These are phyloP conservation scores for Aplochiton taeniatus DNA, from an alignment of 2,797 vertebrate genomes.

Conservation along the genomic window DNA sequence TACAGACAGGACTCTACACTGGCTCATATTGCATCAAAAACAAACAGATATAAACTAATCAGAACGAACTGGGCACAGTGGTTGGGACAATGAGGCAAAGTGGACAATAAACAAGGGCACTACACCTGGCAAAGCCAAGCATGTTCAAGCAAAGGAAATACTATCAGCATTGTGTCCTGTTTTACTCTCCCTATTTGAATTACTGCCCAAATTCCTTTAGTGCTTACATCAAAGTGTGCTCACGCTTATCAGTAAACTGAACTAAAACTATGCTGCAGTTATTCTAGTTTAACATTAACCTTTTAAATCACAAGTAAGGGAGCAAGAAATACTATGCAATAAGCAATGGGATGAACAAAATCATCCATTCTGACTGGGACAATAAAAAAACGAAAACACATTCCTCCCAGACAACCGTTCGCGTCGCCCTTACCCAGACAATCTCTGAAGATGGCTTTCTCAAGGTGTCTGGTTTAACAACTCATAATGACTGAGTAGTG, in stretches of 20 bases:
- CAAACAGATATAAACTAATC: constrained; percentile 41
- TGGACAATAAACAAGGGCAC: constrained; percentile 24
- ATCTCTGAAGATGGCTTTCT: constrained; percentile 46
- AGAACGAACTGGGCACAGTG: constrained; percentile 32
- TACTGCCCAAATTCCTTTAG: constrained; percentile 13
- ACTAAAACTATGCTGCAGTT: not conserved
- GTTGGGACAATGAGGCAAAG: constrained; percentile 45
- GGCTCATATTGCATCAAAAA: constrained; percentile 50
- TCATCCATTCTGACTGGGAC: no score
- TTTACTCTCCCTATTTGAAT: constrained; percentile 8
- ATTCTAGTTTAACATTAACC: constrained; percentile 29
- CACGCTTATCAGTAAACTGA: constrained; percentile 16
- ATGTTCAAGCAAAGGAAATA: constrained; percentile 4
- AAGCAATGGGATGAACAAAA: no score
- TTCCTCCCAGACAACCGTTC: not conserved
- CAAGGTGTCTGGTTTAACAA: constrained; percentile 70
- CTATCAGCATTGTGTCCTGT: constrained; percentile 1
- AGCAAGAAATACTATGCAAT: no score
- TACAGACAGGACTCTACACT: constrained; percentile 50
- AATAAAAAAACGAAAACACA: no score
- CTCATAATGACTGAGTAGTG: constrained; percentile 67
- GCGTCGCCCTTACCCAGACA: constrained; percentile 20
- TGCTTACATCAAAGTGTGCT: not conserved
- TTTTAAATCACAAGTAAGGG: not conserved
- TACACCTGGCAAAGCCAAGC: not conserved